Evolutionary conservation across 1,140 invertebrate species (phyloP).

Genomic region (Andricus grossulariae): DNA sequence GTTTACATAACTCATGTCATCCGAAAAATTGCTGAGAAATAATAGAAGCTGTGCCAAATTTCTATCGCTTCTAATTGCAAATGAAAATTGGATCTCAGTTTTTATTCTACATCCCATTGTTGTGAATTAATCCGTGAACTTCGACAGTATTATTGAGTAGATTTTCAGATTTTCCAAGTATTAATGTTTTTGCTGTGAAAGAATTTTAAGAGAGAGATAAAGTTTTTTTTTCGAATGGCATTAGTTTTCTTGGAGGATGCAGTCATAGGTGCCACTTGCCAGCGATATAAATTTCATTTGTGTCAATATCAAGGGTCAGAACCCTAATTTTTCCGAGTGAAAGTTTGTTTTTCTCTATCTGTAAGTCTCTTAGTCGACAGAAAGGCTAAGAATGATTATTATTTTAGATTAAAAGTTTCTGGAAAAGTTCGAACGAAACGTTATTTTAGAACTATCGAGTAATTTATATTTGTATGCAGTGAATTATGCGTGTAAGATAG

Average conservation of each 20-base stretch:
- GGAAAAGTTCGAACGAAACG: slow-evolving; percentile 2
- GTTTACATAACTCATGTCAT: not conserved
- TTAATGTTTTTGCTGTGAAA: not conserved
- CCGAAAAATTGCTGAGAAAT: not conserved
- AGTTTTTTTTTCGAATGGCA: slow-evolving; percentile 7
- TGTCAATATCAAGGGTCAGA: slow-evolving; percentile 22
- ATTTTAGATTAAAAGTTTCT: slow-evolving; percentile 1
- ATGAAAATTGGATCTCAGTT: not conserved
- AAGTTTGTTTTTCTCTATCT: not conserved
- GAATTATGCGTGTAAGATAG: slow-evolving; percentile 50
- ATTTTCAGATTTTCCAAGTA: not conserved
- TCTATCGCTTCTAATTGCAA: not conserved
- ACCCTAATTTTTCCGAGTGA: not conserved
- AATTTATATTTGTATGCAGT: slow-evolving; percentile 57
- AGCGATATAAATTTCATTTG: slow-evolving; percentile 35
- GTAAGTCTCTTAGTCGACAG: too few relatives aligned
- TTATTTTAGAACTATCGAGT: slow-evolving; percentile 43
- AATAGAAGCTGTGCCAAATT: slow-evolving; percentile 12
- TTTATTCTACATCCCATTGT: not conserved
- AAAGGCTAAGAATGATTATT: too few relatives aligned
- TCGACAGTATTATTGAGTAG: slow-evolving; percentile 2
- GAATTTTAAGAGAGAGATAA: not conserved
- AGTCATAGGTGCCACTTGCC: slow-evolving; percentile 30
- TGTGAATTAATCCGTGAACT: not conserved
- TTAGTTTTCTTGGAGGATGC: slow-evolving; percentile 52